Evolutionary conservation across 2,113 vertebrate genomes (phyloP).

Genomic region (Pseudorhombus dupliciocellatus): DNA sequence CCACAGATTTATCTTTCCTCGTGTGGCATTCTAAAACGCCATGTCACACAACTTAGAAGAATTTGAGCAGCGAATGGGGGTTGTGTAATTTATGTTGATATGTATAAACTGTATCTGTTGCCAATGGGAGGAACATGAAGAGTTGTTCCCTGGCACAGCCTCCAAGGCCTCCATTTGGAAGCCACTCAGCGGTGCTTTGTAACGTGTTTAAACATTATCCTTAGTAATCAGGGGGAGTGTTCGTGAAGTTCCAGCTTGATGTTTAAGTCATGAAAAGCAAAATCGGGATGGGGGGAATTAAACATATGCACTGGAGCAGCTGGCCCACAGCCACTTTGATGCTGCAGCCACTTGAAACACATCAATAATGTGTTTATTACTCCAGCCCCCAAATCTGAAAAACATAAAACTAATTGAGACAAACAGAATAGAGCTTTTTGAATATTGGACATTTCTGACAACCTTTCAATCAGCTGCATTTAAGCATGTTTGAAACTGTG

Average conservation of each 20-base stretch:
- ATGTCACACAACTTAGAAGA: constrained; percentile 1
- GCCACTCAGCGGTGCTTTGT: constrained; percentile 58
- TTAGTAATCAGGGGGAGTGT: constrained; percentile 55
- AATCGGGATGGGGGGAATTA: constrained; percentile 67
- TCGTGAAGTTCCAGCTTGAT: constrained; percentile 61
- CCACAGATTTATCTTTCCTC: no score
- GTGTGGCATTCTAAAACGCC: constrained; percentile 14
- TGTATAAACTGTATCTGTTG: constrained; percentile 48
- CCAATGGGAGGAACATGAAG: constrained; percentile 60
- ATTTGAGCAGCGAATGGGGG: constrained; percentile 32
- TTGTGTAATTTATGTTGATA: constrained; percentile 53
- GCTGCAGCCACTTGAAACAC: constrained; percentile 54
- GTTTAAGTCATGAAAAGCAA: constrained; percentile 72
- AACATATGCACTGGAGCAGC: constrained; percentile 73
- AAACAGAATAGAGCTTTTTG: constrained; percentile 39
- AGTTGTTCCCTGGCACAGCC: constrained; percentile 53
- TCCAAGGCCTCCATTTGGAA: constrained; percentile 61
- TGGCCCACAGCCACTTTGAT: constrained; percentile 65
- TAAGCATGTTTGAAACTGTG: constrained; percentile 6
- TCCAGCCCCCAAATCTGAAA: constrained; percentile 17
- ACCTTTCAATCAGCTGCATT: constrained; percentile 36
- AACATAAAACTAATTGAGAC: constrained; percentile 35
- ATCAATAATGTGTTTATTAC: constrained; percentile 50
- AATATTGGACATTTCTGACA: constrained; percentile 26
- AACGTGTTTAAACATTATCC: constrained; percentile 68